These are phyloP conservation scores for Sepiola atlantica DNA, from an alignment of 2,888 invertebrate species.

Conservation along the genomic window DNA sequence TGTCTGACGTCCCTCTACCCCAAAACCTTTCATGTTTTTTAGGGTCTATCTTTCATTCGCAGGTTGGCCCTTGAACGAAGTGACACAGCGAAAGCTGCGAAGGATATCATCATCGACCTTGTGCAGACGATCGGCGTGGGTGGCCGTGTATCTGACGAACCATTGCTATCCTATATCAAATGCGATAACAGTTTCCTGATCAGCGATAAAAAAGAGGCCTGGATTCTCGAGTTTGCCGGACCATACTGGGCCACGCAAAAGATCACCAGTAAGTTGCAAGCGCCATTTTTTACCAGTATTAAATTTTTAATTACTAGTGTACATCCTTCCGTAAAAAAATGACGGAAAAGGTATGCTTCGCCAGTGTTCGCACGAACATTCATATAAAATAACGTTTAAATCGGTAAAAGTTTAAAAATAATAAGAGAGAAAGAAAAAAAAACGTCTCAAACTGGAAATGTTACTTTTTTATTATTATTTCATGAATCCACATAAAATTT, in stretches of 20 bases:
- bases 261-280: conserved; percentile 77
- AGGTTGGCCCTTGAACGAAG: conserved; percentile 84
- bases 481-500: too few species aligned
- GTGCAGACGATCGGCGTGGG: conserved; percentile 83
- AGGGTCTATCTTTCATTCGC: not conserved
- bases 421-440: not conserved
- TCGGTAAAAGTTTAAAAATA: too few species aligned
- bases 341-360: too few species aligned
- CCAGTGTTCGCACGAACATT: too few species aligned
- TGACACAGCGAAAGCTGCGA: conserved; percentile 80
- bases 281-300: too few species aligned
- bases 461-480: too few species aligned
- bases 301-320: not conserved
- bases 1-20: too few species aligned
- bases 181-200: conserved; percentile 86
- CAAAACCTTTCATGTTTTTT: not conserved
- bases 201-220: conserved; percentile 83
- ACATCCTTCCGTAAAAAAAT: not conserved
- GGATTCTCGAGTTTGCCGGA: conserved; percentile 86
- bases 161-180: conserved; percentile 75
- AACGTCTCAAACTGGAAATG: too few species aligned
- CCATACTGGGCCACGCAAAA: conserved; percentile 85
- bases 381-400: too few species aligned
- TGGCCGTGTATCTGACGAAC: conserved; percentile 81
- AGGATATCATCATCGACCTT: conserved; percentile 81